These are phyloP conservation scores for Rhagologus leucostigma DNA, from an alignment of 2,113 vertebrate genomes.

Conservation along the genomic window DNA sequence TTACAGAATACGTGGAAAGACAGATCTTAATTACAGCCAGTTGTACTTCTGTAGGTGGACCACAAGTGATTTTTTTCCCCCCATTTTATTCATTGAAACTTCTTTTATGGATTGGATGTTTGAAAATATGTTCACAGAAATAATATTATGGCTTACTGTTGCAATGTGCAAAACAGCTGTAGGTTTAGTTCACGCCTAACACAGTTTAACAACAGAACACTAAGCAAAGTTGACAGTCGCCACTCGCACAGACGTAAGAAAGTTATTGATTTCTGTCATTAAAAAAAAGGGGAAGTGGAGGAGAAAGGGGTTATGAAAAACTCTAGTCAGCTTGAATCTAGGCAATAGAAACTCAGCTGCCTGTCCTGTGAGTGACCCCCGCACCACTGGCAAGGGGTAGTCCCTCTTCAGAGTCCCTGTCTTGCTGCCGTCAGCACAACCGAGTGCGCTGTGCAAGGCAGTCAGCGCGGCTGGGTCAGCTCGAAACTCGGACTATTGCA, in stretches of 20 bases:
- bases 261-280: background rate
- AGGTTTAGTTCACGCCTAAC: background rate
- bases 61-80: background rate
- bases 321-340: background rate
- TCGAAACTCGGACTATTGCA: background rate
- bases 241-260: background rate
- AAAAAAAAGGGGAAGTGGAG: background rate
- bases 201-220: background rate
- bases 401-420: background rate
- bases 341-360: background rate
- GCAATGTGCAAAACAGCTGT: conserved; percentile 32
- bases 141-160: background rate
- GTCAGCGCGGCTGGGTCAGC: background rate
- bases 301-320: background rate
- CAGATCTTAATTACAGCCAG: background rate
- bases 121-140: conserved; percentile 10
- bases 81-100: background rate
- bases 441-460: background rate
- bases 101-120: background rate
- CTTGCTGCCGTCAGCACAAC: background rate
- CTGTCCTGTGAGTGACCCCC: background rate
- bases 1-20: background rate
- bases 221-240: background rate
- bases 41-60: background rate
- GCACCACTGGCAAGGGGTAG: background rate